These are phyloP conservation scores for Pammene aurita DNA, from an alignment of 2,888 invertebrate genomes.

Conservation along the genomic window DNA sequence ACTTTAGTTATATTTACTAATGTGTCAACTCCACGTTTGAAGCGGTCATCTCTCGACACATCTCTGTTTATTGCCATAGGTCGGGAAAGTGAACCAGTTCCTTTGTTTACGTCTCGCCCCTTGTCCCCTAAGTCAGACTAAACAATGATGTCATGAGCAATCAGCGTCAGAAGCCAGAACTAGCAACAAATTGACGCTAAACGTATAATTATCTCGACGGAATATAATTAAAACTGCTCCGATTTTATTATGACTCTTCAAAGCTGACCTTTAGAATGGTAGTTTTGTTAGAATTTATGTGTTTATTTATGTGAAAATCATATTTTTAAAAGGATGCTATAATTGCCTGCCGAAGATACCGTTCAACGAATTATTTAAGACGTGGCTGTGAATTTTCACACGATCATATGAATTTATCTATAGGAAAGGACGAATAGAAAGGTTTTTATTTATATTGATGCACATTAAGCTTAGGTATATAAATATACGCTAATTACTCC, in stretches of 20 bases:
- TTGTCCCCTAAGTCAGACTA: constrained; percentile 56
- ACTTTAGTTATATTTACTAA: constrained; percentile 10
- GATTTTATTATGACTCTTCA: constrained; percentile 37
- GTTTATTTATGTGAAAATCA: constrained; percentile 5
- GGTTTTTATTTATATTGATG: neutral
- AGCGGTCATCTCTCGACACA: constrained; percentile 34
- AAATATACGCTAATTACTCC: neutral
- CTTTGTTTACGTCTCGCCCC: constrained; percentile 39
- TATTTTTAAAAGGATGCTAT: constrained; percentile 3
- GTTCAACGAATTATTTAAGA: neutral
- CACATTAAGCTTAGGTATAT: neutral
- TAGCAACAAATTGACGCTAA: constrained; percentile 46
- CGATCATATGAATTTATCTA: constrained; percentile 2
- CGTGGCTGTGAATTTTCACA: neutral
- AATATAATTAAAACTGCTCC: constrained; percentile 52
- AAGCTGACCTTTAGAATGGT: constrained; percentile 31
- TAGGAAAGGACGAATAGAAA: neutral
- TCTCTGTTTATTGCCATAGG: constrained; percentile 40
- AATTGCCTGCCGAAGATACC: neutral
- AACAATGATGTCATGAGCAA: constrained; percentile 59
- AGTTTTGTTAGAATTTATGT: constrained; percentile 25
- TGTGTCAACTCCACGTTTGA: constrained; percentile 23
- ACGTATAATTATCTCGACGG: constrained; percentile 53
- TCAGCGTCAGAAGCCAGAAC: constrained; percentile 48
- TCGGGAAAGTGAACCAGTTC: constrained; percentile 41